A percentile compares a stretch with the other conserved stretches of the same genome.
Conservation (phyloP, 2,113 vertebrate genomes). For the Clarias gariepinus region DNA sequence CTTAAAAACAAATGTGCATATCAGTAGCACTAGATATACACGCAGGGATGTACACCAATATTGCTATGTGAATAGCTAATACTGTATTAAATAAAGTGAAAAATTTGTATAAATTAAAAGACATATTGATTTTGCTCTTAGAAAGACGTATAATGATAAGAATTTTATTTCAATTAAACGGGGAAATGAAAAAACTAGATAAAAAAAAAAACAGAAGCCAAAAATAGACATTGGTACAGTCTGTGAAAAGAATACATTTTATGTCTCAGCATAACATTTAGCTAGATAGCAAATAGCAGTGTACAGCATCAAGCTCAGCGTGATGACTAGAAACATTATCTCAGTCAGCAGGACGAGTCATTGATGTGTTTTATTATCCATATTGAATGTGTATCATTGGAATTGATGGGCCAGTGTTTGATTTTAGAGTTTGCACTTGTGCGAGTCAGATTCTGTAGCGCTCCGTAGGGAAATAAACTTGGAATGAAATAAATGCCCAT, state of each 20-base stretch:
- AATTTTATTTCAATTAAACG: background rate
- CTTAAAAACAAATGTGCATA: background rate
- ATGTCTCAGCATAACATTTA: background rate
- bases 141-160: background rate
- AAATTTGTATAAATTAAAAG: background rate
- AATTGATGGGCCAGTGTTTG: conserved; percentile 34
- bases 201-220: background rate
- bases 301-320: background rate
- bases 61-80: background rate
- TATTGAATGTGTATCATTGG: conserved; percentile 35
- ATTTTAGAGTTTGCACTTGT: conserved; percentile 21
- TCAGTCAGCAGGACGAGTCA: conserved; percentile 4
- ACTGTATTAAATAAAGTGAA: background rate
- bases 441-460: conserved; percentile 42
- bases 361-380: conserved; percentile 30
- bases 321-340: conserved; percentile 19
- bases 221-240: background rate
- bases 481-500: conserved; percentile 66
- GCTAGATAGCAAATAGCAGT: background rate
- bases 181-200: background rate
- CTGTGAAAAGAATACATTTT: background rate
- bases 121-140: background rate
- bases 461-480: conserved; percentile 64
- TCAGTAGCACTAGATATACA: background rate
- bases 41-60: background rate